Percentiles rank a stretch among this genome's conserved stretches.
Conservation (phyloP, 2,113 vertebrate genomes). For the Egretta garzetta region DNA sequence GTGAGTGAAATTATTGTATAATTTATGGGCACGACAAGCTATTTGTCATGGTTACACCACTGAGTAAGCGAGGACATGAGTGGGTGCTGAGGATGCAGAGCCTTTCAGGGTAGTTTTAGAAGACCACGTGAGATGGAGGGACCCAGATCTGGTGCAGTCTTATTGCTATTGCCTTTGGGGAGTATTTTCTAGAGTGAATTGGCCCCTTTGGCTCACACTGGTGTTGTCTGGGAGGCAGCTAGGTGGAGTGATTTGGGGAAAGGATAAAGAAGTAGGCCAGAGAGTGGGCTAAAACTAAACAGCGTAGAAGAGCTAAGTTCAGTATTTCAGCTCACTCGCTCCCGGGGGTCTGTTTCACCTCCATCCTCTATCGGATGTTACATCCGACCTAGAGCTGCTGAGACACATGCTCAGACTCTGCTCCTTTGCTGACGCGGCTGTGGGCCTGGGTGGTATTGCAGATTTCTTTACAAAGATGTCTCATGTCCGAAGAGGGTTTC, state of each 20-base stretch:
- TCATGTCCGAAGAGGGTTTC: accelerated
- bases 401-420: accelerated
- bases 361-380: not conserved
- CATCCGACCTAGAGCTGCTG: accelerated
- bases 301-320: not conserved
- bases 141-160: not conserved
- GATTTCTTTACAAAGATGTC: not conserved
- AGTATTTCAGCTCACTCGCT: not conserved
- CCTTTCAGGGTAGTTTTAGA: not conserved
- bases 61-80: not conserved
- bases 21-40: not conserved
- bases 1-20: not conserved
- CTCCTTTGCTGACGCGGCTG: not conserved
- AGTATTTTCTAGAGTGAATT: not conserved
- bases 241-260: not conserved
- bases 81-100: not conserved
- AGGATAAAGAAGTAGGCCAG: not conserved
- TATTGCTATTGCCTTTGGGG: not conserved
- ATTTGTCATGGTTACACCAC: not conserved
- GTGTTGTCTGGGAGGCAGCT: not conserved
- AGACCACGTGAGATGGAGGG: accelerated
- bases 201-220: accelerated
- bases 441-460: not conserved
- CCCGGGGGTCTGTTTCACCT: not conserved
- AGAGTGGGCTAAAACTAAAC: not conserved